Conservation (phyloP, 2,113 vertebrate species). For the Chelonoidis abingdonii region DNA sequence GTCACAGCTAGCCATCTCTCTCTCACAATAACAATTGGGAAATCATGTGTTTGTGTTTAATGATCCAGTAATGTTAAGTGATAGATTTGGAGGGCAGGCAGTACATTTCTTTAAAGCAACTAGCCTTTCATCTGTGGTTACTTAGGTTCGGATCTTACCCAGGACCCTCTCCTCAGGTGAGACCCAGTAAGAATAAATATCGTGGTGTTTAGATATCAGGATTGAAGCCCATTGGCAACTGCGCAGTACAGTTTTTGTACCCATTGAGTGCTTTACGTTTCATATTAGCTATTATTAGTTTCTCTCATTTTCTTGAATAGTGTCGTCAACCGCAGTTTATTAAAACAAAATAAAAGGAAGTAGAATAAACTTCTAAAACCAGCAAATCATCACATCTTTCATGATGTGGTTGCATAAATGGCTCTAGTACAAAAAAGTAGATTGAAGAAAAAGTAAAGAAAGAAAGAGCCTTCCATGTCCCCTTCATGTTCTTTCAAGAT, state of each 20-base stretch:
- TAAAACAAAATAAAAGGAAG: neutral
- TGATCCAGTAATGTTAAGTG: neutral
- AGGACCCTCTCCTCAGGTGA: neutral
- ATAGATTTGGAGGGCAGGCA: neutral
- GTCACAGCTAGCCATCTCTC: neutral
- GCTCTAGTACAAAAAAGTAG: neutral
- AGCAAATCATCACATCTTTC: neutral
- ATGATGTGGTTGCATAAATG: neutral
- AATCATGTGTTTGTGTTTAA: neutral
- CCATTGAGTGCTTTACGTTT: rapidly evolving
- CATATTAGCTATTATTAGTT: neutral
- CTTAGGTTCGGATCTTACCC: neutral
- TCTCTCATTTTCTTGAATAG: neutral
- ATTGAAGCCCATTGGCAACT: neutral
- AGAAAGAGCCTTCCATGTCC: neutral
- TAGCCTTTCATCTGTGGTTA: neutral
- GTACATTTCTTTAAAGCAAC: neutral
- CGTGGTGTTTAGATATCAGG: neutral
- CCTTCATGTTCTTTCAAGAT: neutral
- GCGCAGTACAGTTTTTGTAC: neutral
- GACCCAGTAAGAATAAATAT: neutral
- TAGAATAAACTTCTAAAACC: neutral
- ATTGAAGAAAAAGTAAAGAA: neutral
- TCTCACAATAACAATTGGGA: neutral
- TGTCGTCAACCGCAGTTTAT: neutral